phyloP scores from a whole-genome alignment of 2,113 vertebrate genomes.

The Lynx canadensis region DNA sequence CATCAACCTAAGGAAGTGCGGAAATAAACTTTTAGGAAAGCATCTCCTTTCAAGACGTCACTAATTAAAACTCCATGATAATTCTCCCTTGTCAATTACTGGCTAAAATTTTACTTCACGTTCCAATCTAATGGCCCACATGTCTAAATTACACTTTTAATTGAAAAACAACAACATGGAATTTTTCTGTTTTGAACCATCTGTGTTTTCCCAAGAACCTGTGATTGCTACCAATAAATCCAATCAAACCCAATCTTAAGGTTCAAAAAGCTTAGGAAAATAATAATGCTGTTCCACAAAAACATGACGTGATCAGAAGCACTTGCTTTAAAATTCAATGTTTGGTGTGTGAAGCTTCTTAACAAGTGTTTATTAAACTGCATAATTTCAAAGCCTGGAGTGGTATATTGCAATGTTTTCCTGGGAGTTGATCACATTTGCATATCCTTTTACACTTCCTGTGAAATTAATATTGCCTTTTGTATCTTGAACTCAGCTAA shows the following conservation, averaged over 20 bases:
- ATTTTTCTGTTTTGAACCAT: constrained; percentile 22
- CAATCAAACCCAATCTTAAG: not conserved
- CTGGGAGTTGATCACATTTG: constrained; percentile 83
- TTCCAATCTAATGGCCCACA: constrained; percentile 54
- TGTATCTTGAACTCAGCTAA: constrained; percentile 79
- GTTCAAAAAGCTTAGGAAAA: constrained; percentile 44
- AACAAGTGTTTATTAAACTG: constrained; percentile 84
- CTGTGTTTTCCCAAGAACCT: constrained; percentile 52
- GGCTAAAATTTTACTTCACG: constrained; percentile 50
- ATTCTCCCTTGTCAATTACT: constrained; percentile 48
- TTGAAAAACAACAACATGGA: constrained; percentile 48
- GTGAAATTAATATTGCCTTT: constrained; percentile 82
- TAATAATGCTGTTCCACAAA: constrained; percentile 38
- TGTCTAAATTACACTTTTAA: constrained; percentile 68
- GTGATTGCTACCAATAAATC: constrained; percentile 32
- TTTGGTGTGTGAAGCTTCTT: constrained; percentile 68
- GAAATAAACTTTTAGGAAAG: not conserved
- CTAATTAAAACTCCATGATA: constrained; percentile 60
- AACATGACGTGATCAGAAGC: constrained; percentile 46
- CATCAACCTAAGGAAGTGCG: not conserved
- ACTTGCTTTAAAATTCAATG: constrained; percentile 61
- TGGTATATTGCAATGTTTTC: constrained; percentile 83
- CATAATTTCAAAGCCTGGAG: constrained; percentile 84
- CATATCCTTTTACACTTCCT: constrained; percentile 80
- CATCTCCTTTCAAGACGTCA: not conserved